Conservation (phyloP, 2,113 vertebrate species). For the Salvator merianae region DNA sequence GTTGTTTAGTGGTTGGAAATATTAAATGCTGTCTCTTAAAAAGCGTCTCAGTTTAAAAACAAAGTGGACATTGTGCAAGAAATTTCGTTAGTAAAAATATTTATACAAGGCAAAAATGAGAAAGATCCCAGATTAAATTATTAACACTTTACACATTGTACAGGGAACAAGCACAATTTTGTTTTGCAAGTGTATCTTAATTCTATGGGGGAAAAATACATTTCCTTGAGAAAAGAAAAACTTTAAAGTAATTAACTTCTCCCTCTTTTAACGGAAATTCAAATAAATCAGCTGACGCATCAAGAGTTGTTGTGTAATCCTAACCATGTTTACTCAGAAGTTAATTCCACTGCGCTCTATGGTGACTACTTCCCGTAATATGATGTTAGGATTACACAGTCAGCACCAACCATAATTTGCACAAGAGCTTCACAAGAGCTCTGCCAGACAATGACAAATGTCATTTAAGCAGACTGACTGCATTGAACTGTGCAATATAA, state of each 20-base stretch:
- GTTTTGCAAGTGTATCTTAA: slow-evolving; percentile 12
- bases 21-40: background rate
- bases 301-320: background rate
- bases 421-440: background rate
- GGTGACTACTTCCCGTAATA: too few species aligned
- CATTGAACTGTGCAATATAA: background rate
- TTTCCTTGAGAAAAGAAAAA: slow-evolving; percentile 13
- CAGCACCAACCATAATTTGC: background rate
- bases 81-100: slow-evolving; percentile 22
- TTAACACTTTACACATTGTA: slow-evolving; percentile 5
- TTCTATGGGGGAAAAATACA: background rate
- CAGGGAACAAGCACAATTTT: background rate
- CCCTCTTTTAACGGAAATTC: slow-evolving; percentile 10
- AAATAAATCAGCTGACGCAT: background rate
- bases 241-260: slow-evolving; percentile 6
- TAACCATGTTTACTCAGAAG: too few species aligned
- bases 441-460: background rate
- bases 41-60: slow-evolving; percentile 30
- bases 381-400: background rate
- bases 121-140: slow-evolving; percentile 18
- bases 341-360: too few species aligned
- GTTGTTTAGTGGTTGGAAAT: slow-evolving; percentile 33
- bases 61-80: slow-evolving; percentile 28
- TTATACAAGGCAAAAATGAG: slow-evolving; percentile 34
- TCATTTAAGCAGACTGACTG: background rate